Percentiles rank a stretch among this genome's conserved stretches.
These are phyloP conservation scores for Acipenser ruthenus DNA, from an alignment of 2,797 vertebrate genomes.

Conservation along the genomic window DNA sequence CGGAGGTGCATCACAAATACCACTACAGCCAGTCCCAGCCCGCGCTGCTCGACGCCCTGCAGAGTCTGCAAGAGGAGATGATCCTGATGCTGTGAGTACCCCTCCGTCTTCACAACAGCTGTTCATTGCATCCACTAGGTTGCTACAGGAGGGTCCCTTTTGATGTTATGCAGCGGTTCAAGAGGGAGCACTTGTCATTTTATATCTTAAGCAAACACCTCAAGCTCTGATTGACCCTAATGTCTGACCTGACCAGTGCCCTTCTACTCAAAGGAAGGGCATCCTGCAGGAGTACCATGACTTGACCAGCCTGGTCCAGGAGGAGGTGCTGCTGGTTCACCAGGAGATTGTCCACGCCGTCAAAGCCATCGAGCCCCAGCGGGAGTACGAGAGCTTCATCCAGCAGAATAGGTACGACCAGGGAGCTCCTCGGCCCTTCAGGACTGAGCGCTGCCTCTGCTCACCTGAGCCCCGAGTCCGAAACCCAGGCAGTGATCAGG, in stretches of 20 bases:
- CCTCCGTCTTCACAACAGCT: too few relatives aligned
- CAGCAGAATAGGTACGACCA: constrained; percentile 69
- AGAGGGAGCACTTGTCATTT: not conserved
- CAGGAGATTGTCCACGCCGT: constrained; percentile 65
- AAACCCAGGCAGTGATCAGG: not conserved
- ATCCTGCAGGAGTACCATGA: constrained; percentile 83
- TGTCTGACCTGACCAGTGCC: not conserved
- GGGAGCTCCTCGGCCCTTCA: not conserved
- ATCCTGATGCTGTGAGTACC: constrained; percentile 72
- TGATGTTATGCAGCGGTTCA: not conserved
- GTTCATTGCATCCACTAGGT: not conserved
- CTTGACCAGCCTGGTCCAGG: constrained; percentile 80
- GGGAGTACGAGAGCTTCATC: constrained; percentile 79
- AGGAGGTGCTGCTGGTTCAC: constrained; percentile 74
- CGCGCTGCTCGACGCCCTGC: constrained; percentile 66
- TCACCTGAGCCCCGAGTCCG: not conserved
- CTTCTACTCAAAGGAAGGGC: constrained; percentile 65
- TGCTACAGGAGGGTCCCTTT: too few relatives aligned
- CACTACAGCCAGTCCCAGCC: constrained; percentile 76
- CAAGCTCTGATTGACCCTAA: too few relatives aligned
- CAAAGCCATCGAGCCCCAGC: constrained; percentile 62
- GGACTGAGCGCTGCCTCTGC: not conserved
- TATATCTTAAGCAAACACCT: too few relatives aligned
- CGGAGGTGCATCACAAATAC: constrained; percentile 75
- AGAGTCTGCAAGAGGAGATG: constrained; percentile 86